A percentile compares a stretch with the other conserved stretches of the same genome.
Evolutionary conservation across 2,797 vertebrate genomes (phyloP).

Genomic region (Neolamprologus multifasciatus): DNA sequence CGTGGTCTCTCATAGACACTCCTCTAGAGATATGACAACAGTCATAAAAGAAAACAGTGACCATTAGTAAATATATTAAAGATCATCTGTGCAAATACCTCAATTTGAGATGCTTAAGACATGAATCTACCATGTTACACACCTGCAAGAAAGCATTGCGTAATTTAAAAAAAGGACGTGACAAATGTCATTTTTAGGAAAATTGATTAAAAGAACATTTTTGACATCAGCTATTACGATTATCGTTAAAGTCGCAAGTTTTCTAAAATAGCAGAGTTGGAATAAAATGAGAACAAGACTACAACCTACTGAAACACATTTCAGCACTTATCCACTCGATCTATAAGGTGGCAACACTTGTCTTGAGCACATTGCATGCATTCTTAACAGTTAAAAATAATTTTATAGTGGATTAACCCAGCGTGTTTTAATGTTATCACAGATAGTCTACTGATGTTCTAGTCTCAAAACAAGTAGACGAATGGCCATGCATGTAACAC

Average conservation of each 20-base stretch:
- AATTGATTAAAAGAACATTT: constrained; percentile 5
- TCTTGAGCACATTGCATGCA: constrained; percentile 15
- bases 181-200: background rate
- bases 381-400: background rate
- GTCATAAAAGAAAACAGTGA: constrained; percentile 26
- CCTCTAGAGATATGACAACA: constrained; percentile 34
- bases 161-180: background rate
- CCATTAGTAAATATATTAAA: constrained; percentile 36
- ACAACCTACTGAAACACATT: background rate
- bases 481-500: constrained; percentile 4
- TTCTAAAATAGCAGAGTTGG: background rate
- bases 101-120: constrained; percentile 61
- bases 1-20: constrained; percentile 2
- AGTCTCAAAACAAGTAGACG: background rate
- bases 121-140: constrained; percentile 39
- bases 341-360: background rate
- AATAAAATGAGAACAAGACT: background rate
- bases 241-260: background rate
- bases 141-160: constrained; percentile 29
- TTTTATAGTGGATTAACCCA: background rate
- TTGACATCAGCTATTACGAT: constrained; percentile 8
- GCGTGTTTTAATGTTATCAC: background rate
- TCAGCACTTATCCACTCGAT: background rate
- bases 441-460: background rate
- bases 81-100: constrained; percentile 70